A percentile compares a stretch with the other conserved stretches of the same genome.
phyloP scores from a whole-genome alignment of 2,888 invertebrate species.

The Agrilus biguttatus region DNA sequence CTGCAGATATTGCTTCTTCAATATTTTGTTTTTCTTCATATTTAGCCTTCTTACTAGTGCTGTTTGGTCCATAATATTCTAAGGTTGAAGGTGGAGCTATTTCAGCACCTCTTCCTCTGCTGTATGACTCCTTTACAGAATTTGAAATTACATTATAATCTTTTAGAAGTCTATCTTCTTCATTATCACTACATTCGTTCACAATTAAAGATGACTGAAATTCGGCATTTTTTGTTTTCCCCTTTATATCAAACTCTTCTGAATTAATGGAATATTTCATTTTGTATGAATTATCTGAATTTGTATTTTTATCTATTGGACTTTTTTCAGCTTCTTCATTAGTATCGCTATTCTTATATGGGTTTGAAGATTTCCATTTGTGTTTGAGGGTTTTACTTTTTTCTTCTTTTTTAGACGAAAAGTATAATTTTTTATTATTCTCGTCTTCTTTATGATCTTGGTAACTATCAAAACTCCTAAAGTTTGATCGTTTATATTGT shows the following conservation, averaged over 20 bases:
- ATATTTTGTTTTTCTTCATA: conserved; percentile 17
- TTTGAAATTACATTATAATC: conserved; percentile 8
- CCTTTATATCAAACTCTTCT: neutral
- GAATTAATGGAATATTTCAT: conserved; percentile 2
- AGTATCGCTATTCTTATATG: conserved; percentile 2
- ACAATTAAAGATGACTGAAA: conserved; percentile 17
- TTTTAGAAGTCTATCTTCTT: conserved; percentile 10
- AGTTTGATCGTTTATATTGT: conserved; percentile 13
- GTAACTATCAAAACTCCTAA: conserved; percentile 5
- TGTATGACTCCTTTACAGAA: neutral
- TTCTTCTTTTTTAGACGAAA: conserved; percentile 19
- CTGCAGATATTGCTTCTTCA: conserved; percentile 39
- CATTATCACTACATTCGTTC: conserved; percentile 15
- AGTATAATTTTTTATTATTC: conserved; percentile 19
- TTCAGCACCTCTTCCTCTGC: conserved; percentile 30
- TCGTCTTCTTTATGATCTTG: conserved; percentile 5
- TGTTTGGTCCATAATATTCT: conserved; percentile 44
- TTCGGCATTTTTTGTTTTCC: conserved; percentile 1
- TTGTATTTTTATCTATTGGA: neutral
- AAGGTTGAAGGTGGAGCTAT: conserved; percentile 52
- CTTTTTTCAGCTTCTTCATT: conserved; percentile 2
- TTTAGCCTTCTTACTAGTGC: conserved; percentile 17
- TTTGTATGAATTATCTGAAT: neutral
- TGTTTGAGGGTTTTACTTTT: conserved; percentile 2
- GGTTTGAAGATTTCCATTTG: conserved; percentile 4